Percentiles rank a stretch among this genome's conserved stretches.
Evolutionary conservation across 2,888 invertebrate genomes (phyloP).

Genomic region (Bellardia pandia): DNA sequence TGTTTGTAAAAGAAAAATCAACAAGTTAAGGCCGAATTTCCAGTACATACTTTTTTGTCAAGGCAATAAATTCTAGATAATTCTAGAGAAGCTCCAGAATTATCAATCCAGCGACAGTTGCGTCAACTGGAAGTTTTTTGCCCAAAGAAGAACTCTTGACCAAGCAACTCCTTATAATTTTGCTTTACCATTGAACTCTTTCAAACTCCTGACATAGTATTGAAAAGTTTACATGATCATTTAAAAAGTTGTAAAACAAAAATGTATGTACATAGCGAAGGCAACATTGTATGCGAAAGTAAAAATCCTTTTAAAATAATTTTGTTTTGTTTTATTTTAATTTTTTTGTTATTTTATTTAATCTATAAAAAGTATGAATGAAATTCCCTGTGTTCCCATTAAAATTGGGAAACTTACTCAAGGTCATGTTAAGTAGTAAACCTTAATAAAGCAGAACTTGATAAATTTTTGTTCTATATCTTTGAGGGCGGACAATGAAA

Average conservation of each 20-base stretch:
- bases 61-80: no score
- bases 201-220: not conserved
- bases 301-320: conserved; percentile 11
- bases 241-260: conserved; percentile 24
- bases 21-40: no score
- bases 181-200: not conserved
- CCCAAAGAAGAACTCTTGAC: no score
- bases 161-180: conserved; percentile 6
- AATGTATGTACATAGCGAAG: not conserved
- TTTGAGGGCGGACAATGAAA: conserved; percentile 7
- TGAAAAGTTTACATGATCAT: conserved; percentile 16
- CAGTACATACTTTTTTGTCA: no score
- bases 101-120: no score
- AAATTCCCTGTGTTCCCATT: not conserved
- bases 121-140: no score
- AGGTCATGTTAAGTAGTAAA: conserved; percentile 42
- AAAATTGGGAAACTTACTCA: conserved; percentile 25
- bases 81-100: no score
- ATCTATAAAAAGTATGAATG: conserved; percentile 29
- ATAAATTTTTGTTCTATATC: not conserved
- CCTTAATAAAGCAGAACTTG: conserved; percentile 7
- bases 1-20: no score
- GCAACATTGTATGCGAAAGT: conserved; percentile 18
- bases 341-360: not conserved
- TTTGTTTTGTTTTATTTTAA: no score